Conservation (phyloP, 2,797 vertebrate species). For the Carcharodon carcharias region DNA sequence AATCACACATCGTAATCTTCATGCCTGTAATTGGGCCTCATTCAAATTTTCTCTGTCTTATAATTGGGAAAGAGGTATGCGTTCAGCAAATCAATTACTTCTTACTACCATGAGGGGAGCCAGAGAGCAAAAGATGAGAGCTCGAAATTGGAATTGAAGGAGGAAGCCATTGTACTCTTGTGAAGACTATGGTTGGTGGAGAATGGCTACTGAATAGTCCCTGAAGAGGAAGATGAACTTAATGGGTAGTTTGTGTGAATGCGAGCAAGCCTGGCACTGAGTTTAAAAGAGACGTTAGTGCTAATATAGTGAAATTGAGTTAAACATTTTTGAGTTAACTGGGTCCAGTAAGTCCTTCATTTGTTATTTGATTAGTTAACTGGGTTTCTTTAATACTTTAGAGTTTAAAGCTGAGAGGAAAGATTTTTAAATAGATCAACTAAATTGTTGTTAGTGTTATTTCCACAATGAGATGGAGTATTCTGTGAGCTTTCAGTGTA, state of each 20-base stretch:
- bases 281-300: not conserved
- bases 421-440: not conserved
- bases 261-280: not conserved
- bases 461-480: too few relatives aligned
- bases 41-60: not conserved
- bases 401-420: not conserved
- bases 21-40: not conserved
- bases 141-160: too few relatives aligned
- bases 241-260: not conserved
- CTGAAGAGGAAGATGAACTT: not conserved
- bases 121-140: not conserved
- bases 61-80: not conserved
- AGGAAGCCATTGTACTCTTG: not conserved
- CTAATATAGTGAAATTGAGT: not conserved
- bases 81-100: not conserved
- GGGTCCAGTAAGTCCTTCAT: not conserved
- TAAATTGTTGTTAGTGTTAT: not conserved
- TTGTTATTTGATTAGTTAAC: not conserved
- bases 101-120: not conserved
- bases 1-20: not conserved
- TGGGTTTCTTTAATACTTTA: not conserved
- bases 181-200: not conserved
- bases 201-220: not conserved
- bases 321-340: not conserved
- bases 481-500: not conserved